These are phyloP conservation scores for Eurypyga helias DNA, from an alignment of 2,113 vertebrate species.

Conservation along the genomic window DNA sequence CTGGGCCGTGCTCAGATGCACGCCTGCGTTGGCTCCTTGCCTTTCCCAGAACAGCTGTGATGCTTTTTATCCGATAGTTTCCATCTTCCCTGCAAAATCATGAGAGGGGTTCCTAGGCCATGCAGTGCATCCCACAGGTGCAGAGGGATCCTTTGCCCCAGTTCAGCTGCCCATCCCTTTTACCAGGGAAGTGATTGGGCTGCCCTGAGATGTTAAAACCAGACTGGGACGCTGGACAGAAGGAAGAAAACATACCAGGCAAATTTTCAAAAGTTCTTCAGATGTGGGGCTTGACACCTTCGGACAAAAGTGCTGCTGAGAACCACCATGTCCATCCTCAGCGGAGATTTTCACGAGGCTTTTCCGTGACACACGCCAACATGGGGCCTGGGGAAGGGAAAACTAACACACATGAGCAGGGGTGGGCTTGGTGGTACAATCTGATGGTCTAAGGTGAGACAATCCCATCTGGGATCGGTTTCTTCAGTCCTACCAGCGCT, in stretches of 20 bases:
- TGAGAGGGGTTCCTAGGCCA: neutral
- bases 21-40: accelerated
- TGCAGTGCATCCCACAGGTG: neutral
- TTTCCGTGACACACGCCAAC: accelerated
- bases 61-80: neutral
- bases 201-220: neutral
- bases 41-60: too few species aligned
- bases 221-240: neutral
- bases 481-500: neutral
- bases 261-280: neutral
- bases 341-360: neutral
- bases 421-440: neutral
- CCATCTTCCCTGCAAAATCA: neutral
- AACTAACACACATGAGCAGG: accelerated
- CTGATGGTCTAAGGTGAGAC: neutral
- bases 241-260: neutral
- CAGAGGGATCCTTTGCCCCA: neutral
- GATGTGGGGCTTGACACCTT: neutral
- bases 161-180: neutral
- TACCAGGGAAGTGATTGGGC: neutral
- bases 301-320: neutral
- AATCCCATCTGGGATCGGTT: neutral
- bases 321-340: neutral
- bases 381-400: neutral
- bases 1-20: neutral